These are phyloP conservation scores for Toxostoma redivivum DNA, from an alignment of 2,113 vertebrate species.

Conservation along the genomic window DNA sequence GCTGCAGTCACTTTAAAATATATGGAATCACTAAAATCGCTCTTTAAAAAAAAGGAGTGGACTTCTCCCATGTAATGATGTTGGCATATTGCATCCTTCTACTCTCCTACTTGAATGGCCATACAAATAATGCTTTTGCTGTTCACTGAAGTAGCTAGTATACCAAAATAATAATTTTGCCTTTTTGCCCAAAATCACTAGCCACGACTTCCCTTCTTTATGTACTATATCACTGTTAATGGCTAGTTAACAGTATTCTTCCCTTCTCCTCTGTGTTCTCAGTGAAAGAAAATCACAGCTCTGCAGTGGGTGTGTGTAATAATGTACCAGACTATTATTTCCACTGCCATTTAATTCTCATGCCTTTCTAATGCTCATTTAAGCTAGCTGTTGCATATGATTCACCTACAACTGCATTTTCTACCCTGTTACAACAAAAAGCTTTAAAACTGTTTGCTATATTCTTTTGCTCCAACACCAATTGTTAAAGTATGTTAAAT, in stretches of 20 bases:
- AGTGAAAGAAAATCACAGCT: background rate
- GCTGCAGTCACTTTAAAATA: background rate
- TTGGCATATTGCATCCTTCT: background rate
- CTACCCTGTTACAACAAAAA: background rate
- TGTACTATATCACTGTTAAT: background rate
- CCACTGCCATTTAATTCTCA: background rate
- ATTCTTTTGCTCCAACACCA: background rate
- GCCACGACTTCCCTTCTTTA: background rate
- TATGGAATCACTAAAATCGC: background rate
- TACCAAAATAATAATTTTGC: background rate
- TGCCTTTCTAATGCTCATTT: background rate
- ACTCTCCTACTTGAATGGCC: background rate
- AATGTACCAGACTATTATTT: background rate
- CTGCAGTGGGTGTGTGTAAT: background rate
- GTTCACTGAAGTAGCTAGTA: background rate
- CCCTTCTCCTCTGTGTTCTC: background rate
- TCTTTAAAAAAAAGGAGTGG: background rate
- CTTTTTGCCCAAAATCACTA: background rate
- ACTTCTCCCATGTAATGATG: background rate
- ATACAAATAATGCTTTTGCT: background rate
- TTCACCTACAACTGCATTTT: background rate
- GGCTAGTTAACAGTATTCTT: background rate
- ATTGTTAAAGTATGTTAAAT: background rate
- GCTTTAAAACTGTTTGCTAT: background rate
- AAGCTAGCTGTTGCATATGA: background rate